Evolutionary conservation across 2,888 invertebrate genomes (phyloP).

Genomic region (Chorisops tibialis): DNA sequence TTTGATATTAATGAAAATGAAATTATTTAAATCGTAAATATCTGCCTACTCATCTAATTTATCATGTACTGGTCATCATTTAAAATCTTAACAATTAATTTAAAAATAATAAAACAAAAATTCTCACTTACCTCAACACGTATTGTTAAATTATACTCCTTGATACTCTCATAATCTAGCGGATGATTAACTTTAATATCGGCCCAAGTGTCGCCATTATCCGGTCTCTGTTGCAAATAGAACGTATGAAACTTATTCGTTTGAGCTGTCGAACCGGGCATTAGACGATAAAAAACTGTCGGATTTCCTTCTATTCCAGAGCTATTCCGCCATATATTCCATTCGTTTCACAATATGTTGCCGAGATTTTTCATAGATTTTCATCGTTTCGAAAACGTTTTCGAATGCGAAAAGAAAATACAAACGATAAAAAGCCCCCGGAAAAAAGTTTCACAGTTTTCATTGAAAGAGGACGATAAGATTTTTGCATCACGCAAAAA

Average conservation of each 20-base stretch:
- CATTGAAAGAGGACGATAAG: neutral
- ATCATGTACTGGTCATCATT: too few species aligned
- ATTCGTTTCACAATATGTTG: neutral
- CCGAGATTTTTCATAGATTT: neutral
- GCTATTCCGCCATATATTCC: slow-evolving; percentile 55
- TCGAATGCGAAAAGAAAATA: too few species aligned
- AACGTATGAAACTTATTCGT: slow-evolving; percentile 95
- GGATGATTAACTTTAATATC: slow-evolving; percentile 96
- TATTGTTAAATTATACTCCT: slow-evolving; percentile 92
- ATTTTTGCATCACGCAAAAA: neutral
- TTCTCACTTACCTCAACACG: slow-evolving; percentile 79
- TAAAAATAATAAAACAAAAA: slow-evolving; percentile 1
- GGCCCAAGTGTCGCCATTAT: slow-evolving; percentile 91
- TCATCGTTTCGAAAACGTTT: slow-evolving; percentile 1
- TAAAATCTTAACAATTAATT: too few species aligned
- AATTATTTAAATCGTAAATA: too few species aligned
- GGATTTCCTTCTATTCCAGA: slow-evolving; percentile 96
- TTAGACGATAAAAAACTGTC: slow-evolving; percentile 90
- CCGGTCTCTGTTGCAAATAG: slow-evolving; percentile 90
- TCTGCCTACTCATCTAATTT: too few species aligned
- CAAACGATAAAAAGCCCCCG: too few species aligned
- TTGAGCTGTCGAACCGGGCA: slow-evolving; percentile 93
- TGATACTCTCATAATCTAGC: slow-evolving; percentile 89
- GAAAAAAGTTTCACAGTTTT: neutral
- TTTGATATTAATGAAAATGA: too few species aligned